Base-by-base conservation (phyloP, 2,113 vertebrate species). In the Nothobranchius kuhntae region DNA sequence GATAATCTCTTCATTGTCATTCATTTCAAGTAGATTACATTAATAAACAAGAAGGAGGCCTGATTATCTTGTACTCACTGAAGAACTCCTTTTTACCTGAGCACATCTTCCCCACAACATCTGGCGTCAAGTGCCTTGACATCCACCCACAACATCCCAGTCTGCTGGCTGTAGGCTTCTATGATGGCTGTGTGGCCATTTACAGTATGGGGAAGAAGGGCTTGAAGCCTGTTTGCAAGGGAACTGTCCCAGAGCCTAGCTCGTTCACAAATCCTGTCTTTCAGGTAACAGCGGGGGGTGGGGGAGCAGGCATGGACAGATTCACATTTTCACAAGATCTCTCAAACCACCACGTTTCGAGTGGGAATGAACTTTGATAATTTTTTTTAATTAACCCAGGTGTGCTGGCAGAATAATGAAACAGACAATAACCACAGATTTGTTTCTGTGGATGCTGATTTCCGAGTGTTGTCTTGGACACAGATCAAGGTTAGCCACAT, bases 321-420 rank as follows among this genome's bases (percentile, higher is more conserved):
- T 30, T 30, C 30, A 30, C 30, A 30, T 30, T 30, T 30, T 30
- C 30, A 30, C 30, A 30, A 30, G 30, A 30, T 30, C 30, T 30
- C 30, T 30, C 30, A 30, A 30, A 35, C 13, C 48, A 47, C 9
- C 2, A n/a, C 12, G n/a, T 61, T 30, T 10, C 12, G 36, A 46
- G 17, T 17, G 6, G 13, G 12, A 30, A 30, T 30, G 30, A 30
- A 30, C 30, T 30, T 3, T 30, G 4, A 30, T 30, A 21, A 9
- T 35, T 35, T 35, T 45, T 17, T 61, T 59, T 21, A 21, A 30
- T 65, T 0, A 30, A 75, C 91, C 56, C 86, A 99, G 98, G 95
- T 99, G 46, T 92, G 90, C 63, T 99, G 98, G 97, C 97, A 98
- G 86, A 95, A 94, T 9, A 94, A 99, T 42, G 96, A 99, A 79